Evolutionary conservation across 1,140 invertebrate genomes (phyloP).

Genomic region (Aphidius ervi): DNA sequence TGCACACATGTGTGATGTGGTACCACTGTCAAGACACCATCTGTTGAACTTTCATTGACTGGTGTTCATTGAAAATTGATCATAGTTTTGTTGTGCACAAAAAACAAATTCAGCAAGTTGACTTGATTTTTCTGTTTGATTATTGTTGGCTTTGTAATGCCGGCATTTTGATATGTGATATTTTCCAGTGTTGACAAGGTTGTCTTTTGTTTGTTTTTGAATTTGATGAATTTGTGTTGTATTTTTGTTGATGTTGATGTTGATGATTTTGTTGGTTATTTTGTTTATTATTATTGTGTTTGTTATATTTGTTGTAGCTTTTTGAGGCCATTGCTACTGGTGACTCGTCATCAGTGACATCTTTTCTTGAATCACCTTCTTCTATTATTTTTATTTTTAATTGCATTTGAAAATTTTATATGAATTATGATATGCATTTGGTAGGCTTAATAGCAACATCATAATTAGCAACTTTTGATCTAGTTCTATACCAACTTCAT

Average conservation of each 20-base stretch:
- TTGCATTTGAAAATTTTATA: constrained; percentile 25
- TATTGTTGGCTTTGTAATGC: not conserved
- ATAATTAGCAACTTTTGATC: constrained; percentile 25
- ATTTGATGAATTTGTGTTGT: not conserved
- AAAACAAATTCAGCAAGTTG: not conserved
- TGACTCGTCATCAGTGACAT: not conserved
- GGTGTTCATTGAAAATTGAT: not conserved
- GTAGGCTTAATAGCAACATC: constrained; percentile 28
- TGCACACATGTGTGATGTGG: constrained; percentile 23
- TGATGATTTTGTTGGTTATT: not conserved
- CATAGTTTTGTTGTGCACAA: not conserved
- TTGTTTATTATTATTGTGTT: not conserved
- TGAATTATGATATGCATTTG: constrained; percentile 28
- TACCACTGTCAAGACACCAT: constrained; percentile 28
- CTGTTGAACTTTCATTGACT: not conserved
- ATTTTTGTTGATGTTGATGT: too few species aligned
- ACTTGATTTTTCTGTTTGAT: not conserved
- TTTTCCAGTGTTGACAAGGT: not conserved
- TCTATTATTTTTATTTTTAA: constrained; percentile 29
- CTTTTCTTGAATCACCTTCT: constrained; percentile 25
- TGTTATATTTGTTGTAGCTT: not conserved
- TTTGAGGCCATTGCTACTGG: too few species aligned
- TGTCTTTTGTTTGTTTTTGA: not conserved
- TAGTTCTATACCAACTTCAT: constrained; percentile 25
- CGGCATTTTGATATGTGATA: not conserved